A percentile compares a stretch with the other conserved stretches of the same genome.
Evolutionary conservation across 2,113 vertebrate species (phyloP).

Genomic region (Lepus timidus): DNA sequence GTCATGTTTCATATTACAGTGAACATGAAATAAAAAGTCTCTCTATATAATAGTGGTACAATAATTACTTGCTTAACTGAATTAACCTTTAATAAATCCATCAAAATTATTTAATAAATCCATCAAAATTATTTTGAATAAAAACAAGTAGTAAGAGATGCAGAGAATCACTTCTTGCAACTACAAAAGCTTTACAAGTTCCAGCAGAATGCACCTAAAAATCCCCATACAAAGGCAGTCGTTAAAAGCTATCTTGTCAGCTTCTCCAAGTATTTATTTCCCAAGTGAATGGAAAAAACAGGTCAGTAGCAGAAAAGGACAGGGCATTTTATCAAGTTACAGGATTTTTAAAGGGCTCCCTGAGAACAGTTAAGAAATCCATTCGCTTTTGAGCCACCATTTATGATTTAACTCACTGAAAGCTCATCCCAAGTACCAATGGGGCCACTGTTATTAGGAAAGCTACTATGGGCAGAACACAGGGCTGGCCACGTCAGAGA

Average conservation of each 20-base stretch:
- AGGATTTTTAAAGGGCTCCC: background rate
- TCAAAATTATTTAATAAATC: too few relatives aligned
- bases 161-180: background rate
- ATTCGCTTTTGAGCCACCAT: background rate
- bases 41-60: background rate
- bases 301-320: conserved; percentile 13
- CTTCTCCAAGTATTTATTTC: conserved; percentile 65
- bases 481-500: background rate
- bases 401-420: background rate
- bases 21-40: background rate
- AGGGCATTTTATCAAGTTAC: conserved; percentile 22
- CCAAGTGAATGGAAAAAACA: background rate
- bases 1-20: background rate
- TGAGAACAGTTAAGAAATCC: background rate
- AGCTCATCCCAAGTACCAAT: background rate
- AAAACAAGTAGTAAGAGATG: background rate
- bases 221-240: background rate
- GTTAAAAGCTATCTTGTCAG: conserved; percentile 1
- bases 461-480: background rate
- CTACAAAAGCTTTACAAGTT: background rate
- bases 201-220: background rate
- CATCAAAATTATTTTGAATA: too few relatives aligned
- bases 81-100: conserved; percentile 34
- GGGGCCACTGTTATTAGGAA: background rate
- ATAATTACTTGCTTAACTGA: conserved; percentile 16